Evolutionary conservation across 2,113 vertebrate genomes (phyloP).

Genomic region (Anguilla rostrata): DNA sequence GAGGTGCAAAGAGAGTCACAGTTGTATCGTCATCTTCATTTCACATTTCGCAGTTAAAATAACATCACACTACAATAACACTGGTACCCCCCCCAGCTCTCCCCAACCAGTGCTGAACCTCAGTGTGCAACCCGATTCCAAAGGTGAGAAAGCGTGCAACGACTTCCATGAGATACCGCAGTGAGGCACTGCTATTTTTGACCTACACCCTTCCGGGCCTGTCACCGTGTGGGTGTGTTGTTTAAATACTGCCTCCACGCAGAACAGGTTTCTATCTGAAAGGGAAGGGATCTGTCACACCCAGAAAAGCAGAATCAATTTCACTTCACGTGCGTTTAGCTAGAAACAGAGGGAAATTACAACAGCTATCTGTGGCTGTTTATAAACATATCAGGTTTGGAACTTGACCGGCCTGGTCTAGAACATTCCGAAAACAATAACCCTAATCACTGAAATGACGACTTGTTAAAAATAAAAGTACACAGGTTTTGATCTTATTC

Average conservation of each 20-base stretch:
- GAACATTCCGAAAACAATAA: background rate
- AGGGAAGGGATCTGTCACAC: background rate
- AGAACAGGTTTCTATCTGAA: background rate
- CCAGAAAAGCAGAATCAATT: background rate
- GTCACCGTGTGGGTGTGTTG: background rate
- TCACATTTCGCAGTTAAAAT: background rate
- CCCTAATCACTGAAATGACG: no score
- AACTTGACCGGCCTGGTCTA: background rate
- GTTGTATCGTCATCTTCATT: background rate
- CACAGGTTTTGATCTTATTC: no score
- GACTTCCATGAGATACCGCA: background rate
- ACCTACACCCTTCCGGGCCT: background rate
- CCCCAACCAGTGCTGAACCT: background rate
- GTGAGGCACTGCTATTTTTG: background rate
- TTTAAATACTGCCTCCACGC: background rate
- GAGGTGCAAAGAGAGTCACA: background rate
- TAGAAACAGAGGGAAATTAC: background rate
- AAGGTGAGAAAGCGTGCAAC: background rate
- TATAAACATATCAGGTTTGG: background rate
- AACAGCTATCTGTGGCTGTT: background rate
- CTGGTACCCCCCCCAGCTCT: background rate
- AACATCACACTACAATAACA: background rate
- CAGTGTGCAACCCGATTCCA: slow-evolving; percentile 4
- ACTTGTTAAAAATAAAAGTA: no score
- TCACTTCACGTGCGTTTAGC: background rate